Base-by-base conservation (phyloP, 2,888 invertebrate species). In the Vesta saturnalis region DNA sequence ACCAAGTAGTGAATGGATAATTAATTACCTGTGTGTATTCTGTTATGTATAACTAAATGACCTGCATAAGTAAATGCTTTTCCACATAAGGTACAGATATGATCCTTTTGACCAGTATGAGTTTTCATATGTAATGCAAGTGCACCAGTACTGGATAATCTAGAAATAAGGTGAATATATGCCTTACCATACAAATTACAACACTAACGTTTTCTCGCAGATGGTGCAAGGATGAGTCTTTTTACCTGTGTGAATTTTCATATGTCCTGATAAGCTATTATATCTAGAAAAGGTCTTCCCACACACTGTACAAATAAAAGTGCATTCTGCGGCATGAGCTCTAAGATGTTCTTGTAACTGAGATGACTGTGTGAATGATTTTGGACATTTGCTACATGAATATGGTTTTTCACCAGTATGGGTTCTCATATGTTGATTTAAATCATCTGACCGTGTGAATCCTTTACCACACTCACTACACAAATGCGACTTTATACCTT, bases 321-420 rank as follows among this genome's bases (percentile, higher is more conserved):
- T 72, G 10, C 70, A 55, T 60, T 67, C 64, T 1, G 47, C 72
- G 6, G 72, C 72, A 52, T 72, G 72, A 14, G 72, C 72, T n/a
- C 72, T 58, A 6, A 72, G 58, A 60, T 72, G 72, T 63, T 72
- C 72, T 39, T 72, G 72, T 15, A 72, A 43, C 52, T 72, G 72
- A 1, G 72, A 72, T 6, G 72, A 70, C 21, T 72, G 72, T 10
- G 72, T 72, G 58, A 72, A 72, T 16, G 72, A 67, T 66, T 72
- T 72, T 30, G 65, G 55, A 49, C 72, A 72, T 8, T 62, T 47
- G 14, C 56, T 61, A 55, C 72, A 72, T 10, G 59, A 39, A 43
- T 70, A 72, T 1, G 72, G 72, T 30, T 70, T 65, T 62, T 73
- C 72, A 10, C 73, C 73, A 1, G 70, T 70, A 58, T 73, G 73